Base-by-base conservation (phyloP, 1,140 invertebrate species). In the Bombus ignitus region DNA sequence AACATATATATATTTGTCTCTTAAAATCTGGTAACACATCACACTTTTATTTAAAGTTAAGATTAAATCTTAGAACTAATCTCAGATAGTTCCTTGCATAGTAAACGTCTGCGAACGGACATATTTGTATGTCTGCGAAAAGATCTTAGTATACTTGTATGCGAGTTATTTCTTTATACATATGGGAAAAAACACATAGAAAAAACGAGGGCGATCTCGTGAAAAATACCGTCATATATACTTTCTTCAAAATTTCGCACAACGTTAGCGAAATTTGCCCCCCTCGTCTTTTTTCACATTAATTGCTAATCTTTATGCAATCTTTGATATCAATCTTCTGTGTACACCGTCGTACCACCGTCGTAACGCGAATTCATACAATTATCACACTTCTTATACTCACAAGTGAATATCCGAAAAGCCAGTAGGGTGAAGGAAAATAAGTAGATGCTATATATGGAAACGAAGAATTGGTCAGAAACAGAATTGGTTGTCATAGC, bases 1-100 rank as follows among this genome's bases (percentile, higher is more conserved):
- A 74, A 22, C 59, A 75, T 82, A 82, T 74, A 82, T 74, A 82
- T 74, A 82, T 82, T 82, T 81, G 70, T 74, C n/a, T 71, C 70
- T 82, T 65, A 74, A 75, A 74, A 74, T 12, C 71, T 65, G 71
- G 25, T 82, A 82, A 82, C 71, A 65, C 39, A 53, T 37, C 71
- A 75, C 70, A 65, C 25, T 32, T 57, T 39, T 72, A 32, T 47
- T 81, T 8, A 74, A 35, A 8, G 15, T 18, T 81, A 81, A 81
- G 37, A 47, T 81, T 81, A 74, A 62, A 44, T 53, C 70, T 81
- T 82, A 82, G 13, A 74, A 9, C 39, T 82, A 82, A 28, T 65
- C 53, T 39, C 25, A 10, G 32, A 75, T 22, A 47, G n/a, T 37
- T 65, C 25, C 28, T 73, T 25, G 37, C 10, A 28, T 25, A 25